These are phyloP conservation scores for Clepsis dumicolana DNA, from an alignment of 2,888 invertebrate species.

Conservation along the genomic window DNA sequence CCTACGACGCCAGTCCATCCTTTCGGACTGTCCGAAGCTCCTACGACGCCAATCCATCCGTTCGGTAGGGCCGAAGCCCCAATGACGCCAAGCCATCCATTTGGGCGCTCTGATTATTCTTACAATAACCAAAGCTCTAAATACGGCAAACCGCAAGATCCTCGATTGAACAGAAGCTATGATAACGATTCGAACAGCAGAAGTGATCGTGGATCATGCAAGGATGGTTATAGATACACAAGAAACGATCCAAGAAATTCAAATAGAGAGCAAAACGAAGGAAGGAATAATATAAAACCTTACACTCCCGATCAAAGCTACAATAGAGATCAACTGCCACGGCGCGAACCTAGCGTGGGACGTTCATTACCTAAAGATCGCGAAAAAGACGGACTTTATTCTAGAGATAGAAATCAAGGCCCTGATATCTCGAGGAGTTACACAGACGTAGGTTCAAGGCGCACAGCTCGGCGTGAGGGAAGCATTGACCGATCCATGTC, in stretches of 20 bases:
- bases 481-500: conserved; percentile 54
- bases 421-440: conserved; percentile 49
- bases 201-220: conserved; percentile 58
- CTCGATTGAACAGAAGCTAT: conserved; percentile 65
- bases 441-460: conserved; percentile 50
- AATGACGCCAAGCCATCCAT: conserved; percentile 45
- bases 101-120: conserved; percentile 49
- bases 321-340: conserved; percentile 49
- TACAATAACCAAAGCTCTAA: conserved; percentile 46
- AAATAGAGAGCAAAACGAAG: conserved; percentile 56
- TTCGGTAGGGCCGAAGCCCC: conserved; percentile 52
- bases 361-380: conserved; percentile 50
- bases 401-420: conserved; percentile 47
- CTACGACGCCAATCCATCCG: conserved; percentile 41
- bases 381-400: conserved; percentile 49
- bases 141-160: conserved; percentile 60
- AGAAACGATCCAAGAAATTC: conserved; percentile 47
- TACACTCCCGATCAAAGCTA: conserved; percentile 53
- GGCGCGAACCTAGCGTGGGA: conserved; percentile 52
- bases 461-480: conserved; percentile 55
- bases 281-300: conserved; percentile 52
- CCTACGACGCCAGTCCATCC: conserved; percentile 49
- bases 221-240: conserved; percentile 51
- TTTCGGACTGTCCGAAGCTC: conserved; percentile 53
- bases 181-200: conserved; percentile 58